phyloP scores from a whole-genome alignment of 2,113 vertebrate species.

The Leuciscus idus region DNA sequence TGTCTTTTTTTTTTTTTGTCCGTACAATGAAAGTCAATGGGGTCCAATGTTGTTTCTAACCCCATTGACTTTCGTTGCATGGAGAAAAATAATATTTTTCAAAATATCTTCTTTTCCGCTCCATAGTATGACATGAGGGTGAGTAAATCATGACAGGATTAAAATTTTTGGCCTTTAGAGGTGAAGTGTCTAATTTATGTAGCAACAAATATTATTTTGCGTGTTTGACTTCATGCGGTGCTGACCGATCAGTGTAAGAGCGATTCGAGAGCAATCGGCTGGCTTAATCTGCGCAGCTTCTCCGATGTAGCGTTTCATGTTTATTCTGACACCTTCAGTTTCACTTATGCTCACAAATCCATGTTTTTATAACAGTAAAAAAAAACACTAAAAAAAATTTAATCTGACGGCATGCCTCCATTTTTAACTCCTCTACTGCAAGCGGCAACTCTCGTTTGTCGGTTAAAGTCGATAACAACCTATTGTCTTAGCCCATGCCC shows the following conservation, averaged over 20 bases:
- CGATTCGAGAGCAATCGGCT: background rate
- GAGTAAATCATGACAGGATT: background rate
- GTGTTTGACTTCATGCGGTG: background rate
- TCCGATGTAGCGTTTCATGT: background rate
- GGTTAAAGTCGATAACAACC: background rate
- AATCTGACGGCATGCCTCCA: background rate
- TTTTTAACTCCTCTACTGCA: background rate
- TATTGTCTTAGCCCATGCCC: background rate
- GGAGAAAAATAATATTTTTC: background rate
- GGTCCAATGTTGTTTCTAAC: background rate
- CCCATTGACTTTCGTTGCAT: background rate
- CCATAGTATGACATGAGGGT: background rate
- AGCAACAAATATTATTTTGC: background rate
- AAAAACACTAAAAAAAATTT: no score
- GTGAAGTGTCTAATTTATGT: constrained; percentile 13
- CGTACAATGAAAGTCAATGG: background rate
- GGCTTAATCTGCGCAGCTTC: background rate
- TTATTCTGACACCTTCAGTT: background rate
- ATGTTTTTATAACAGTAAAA: background rate
- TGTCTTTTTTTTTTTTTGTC: background rate
- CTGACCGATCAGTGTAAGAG: background rate
- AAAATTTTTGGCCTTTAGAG: background rate
- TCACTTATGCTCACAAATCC: background rate
- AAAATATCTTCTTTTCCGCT: background rate
- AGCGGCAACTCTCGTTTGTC: background rate